Base-by-base conservation (phyloP, 2,113 vertebrate species). In the Ictalurus punctatus region DNA sequence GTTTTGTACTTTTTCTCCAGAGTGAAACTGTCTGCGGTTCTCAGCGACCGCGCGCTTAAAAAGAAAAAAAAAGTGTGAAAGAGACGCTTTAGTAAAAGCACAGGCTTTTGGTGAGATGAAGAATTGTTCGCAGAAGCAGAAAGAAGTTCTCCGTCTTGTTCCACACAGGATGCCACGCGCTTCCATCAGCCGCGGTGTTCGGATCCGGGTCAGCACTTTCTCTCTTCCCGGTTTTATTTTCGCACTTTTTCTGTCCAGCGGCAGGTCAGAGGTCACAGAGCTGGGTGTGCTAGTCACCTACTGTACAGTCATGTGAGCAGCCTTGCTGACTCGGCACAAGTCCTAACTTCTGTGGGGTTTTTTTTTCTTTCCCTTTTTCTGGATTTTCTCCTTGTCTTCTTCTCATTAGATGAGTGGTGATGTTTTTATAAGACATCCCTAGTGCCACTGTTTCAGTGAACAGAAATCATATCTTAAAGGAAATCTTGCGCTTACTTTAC, bases 251-350 rank as follows among this genome's bases (percentile, higher is more conserved):
- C 90, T 74, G 90, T 94, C 92, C 93, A 91, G 85, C 91, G 86
- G 52, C 90, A 59, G 92, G 95, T 94, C 92, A 94, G 94, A 94
- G 93, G 93, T 94, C 91, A 89, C 85, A 89, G 85, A 92, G 92
- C 90, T 90, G 82, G 80, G 88, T 87, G 23, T 65, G 84, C 25
- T 91, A 79, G 67, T 69, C 80, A 74, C 86, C 61, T 79, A 61
- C 85, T 48, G 12, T 79, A 61, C 85, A 48, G 12, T 94, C 95
- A 95, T 95, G 94, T 95, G 95, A 95, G 91, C 48, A 83, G 37
- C 23, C 23, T 44, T 71, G 89, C 93, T 95, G 93, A 93, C 85
- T 93, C 82, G 90, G 92, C 90, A 52, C 19, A 30, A 74, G 40
- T 78, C 59, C 8, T 44, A 7, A 19, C 21, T 48, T 69, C 19